Conservation (phyloP, 2,888 invertebrate genomes). For the Trypoxylon attenuatum region DNA sequence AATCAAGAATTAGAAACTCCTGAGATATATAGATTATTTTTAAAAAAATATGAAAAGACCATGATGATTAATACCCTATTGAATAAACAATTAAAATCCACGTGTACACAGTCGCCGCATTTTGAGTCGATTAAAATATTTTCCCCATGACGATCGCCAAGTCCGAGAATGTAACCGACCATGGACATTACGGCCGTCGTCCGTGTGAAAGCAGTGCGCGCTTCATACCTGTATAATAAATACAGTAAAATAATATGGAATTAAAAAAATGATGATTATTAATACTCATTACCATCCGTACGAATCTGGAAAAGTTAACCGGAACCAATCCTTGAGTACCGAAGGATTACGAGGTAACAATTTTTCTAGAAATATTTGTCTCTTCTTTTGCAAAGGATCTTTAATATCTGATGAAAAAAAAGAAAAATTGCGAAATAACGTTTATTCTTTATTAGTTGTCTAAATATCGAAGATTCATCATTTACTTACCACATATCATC, state of each 20-base stretch:
- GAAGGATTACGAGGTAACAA: conserved; percentile 86
- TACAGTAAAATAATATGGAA: not conserved
- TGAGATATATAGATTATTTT: not conserved
- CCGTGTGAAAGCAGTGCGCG: conserved; percentile 90
- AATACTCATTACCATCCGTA: conserved; percentile 82
- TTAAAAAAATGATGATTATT: too few species aligned
- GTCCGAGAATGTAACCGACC: conserved; percentile 93
- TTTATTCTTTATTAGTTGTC: not conserved
- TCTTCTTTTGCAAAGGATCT: conserved; percentile 81
- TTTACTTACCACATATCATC: conserved; percentile 77
- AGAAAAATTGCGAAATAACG: not conserved
- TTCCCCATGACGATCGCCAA: conserved; percentile 98
- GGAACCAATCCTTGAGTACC: conserved; percentile 95
- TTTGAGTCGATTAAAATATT: conserved; percentile 95
- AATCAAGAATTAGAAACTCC: conserved; percentile 1
- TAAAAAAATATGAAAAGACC: not conserved
- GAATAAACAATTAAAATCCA: conserved; percentile 98
- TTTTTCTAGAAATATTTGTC: conserved; percentile 80
- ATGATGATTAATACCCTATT: conserved; percentile 81
- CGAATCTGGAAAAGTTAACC: conserved; percentile 91
- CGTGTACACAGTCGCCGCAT: conserved; percentile 96
- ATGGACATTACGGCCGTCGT: conserved; percentile 99
- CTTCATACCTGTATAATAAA: conserved; percentile 84
- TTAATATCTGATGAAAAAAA: conserved; percentile 66
- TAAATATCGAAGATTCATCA: not conserved